Evolutionary conservation across 2,113 vertebrate genomes (phyloP), one percentile per base, ranked within the genome.

Genomic region (Albula goreensis): DNA sequence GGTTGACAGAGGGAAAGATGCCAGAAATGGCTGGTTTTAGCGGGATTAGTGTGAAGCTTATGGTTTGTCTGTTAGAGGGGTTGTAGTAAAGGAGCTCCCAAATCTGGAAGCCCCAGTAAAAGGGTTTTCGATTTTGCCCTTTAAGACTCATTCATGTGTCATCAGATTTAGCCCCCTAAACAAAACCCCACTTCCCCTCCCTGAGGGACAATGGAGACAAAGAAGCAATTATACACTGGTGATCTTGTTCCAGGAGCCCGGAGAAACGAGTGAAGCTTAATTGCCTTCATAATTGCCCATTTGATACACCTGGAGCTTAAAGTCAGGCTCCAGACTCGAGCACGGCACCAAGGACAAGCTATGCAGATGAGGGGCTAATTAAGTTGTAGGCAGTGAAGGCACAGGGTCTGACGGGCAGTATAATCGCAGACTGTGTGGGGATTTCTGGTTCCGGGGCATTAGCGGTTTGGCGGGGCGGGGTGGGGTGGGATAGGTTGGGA

Each of bases 221-320:
- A 93, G 93, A 93, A 92, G 93, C 93, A 94, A 95, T 95, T 94
- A 94, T 91, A 87, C 80, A 81, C 17, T 87, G 89, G 88, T 94
- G 92, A 92, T 88, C 88, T 91, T 90, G 91, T 91, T 91, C 91
- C 92, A 89, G 89, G 93, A 92, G 92, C 92, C 90, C 90, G 89
- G 90, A 93, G 92, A 93, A 92, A 90, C 89, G 87, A 91, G 82
- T 56, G 60, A 50, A 22, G 81, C 87, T 88, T 90, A 90, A 90
- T 90, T 90, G 89, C 84, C 51, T 86, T 56, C 86, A 82, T 92
- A 92, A 92, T 92, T 90, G 88, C 88, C 86, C 85, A 17, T 53
- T 85, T 90, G 89, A 88, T 90, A 88, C 90, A 90, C 91, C 91
- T 92, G 89, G 89, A 90, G 90, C 90, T 83, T 51, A 49, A 80